Conservation (phyloP, 2,888 invertebrate genomes). For the Diarsia rubi region DNA sequence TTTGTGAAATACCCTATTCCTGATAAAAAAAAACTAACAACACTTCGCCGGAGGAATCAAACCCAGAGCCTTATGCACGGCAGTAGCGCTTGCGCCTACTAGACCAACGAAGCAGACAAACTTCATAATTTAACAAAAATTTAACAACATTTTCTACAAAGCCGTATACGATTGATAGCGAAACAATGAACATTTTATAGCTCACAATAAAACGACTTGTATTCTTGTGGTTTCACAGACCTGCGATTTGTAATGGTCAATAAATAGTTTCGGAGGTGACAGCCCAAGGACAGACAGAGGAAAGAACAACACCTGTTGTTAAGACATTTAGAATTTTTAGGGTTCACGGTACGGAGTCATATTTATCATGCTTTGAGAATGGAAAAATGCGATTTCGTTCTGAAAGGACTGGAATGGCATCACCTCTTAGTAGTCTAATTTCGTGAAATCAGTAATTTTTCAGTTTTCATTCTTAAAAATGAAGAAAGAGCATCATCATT, state of each 20-base stretch:
- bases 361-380: no score
- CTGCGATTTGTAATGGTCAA: constrained; percentile 40
- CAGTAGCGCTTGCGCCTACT: no score
- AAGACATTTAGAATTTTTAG: neutral
- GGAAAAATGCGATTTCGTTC: neutral
- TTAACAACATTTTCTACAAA: constrained; percentile 14
- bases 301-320: constrained; percentile 52
- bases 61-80: no score
- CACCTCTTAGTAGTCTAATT: neutral
- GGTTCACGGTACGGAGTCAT: neutral
- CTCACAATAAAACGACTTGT: constrained; percentile 41
- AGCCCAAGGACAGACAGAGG: constrained; percentile 34
- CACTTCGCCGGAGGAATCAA: no score
- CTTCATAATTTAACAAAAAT: neutral
- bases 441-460: neutral
- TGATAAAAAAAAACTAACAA: no score
- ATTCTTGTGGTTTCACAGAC: constrained; percentile 43
- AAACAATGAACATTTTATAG: constrained; percentile 56
- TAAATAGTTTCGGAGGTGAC: constrained; percentile 55
- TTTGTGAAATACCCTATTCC: no score
- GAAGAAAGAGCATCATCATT: neutral
- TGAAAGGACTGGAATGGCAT: neutral
- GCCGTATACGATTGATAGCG: constrained; percentile 7
- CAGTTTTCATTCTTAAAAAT: neutral
- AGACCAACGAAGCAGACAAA: neutral